phyloP scores from a whole-genome alignment of 2,113 vertebrate species.

The Eptatretus burgeri region DNA sequence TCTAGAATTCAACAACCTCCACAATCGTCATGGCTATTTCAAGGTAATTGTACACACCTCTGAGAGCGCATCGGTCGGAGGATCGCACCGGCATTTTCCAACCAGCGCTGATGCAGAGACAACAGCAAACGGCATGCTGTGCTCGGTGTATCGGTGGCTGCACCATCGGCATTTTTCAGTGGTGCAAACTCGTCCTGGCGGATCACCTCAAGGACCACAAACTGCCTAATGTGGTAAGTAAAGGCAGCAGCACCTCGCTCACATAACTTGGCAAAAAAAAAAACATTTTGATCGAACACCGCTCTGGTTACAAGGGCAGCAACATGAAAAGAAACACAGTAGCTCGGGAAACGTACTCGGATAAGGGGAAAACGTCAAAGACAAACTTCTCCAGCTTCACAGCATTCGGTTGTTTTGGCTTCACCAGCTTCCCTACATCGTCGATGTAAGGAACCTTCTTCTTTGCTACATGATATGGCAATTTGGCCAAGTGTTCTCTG shows the following conservation, averaged over 20 bases:
- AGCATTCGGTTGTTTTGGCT: conserved; percentile 40
- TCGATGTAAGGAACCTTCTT: conserved; percentile 70
- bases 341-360: conserved; percentile 28
- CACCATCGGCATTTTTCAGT: conserved; percentile 43
- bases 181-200: conserved; percentile 85
- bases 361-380: conserved; percentile 72
- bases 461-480: conserved; percentile 43
- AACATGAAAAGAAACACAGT: conserved; percentile 3
- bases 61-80: too few species aligned
- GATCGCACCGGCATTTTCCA: too few species aligned
- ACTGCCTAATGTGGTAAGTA: conserved; percentile 25
- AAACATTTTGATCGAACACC: neutral
- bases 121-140: conserved; percentile 31
- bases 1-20: too few species aligned
- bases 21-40: too few species aligned
- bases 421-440: conserved; percentile 33
- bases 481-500: conserved; percentile 29
- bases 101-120: conserved; percentile 43
- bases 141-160: conserved; percentile 37
- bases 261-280: neutral
- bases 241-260: neutral
- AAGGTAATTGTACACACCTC: too few species aligned
- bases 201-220: conserved; percentile 66
- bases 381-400: conserved; percentile 99
- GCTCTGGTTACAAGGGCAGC: neutral